A percentile compares a stretch with the other conserved stretches of the same genome.
phyloP scores from a whole-genome alignment of 2,888 invertebrate species.

The Cheiracanthium punctorium region DNA sequence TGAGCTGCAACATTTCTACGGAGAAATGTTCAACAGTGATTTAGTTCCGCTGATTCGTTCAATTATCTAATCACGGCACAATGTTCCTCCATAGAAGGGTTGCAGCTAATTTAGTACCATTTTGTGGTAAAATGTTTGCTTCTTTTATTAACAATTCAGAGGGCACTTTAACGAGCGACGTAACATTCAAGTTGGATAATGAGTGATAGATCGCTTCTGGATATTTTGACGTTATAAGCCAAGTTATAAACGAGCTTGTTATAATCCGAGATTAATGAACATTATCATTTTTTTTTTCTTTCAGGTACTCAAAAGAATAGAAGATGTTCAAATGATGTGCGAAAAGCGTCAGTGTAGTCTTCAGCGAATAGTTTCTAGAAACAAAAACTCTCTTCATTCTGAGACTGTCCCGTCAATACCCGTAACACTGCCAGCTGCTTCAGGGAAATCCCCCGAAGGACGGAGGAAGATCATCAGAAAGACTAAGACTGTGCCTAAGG shows the following conservation, averaged over 20 bases:
- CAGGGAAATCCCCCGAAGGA: constrained; percentile 73
- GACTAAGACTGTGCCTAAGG: constrained; percentile 72
- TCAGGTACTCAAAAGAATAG: constrained; percentile 92
- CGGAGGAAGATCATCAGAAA: constrained; percentile 70
- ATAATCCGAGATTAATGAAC: not conserved
- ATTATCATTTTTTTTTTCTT: constrained; percentile 9
- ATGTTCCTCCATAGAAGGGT: no score
- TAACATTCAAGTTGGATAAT: no score
- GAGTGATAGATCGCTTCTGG: no score
- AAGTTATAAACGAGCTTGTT: not conserved
- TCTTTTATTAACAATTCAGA: no score
- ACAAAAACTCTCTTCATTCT: constrained; percentile 82
- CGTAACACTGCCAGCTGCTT: constrained; percentile 31
- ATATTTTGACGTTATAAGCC: no score
- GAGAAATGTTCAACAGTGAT: no score
- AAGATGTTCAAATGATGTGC: constrained; percentile 95
- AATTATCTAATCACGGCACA: no score
- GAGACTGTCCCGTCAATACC: constrained; percentile 78
- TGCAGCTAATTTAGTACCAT: no score
- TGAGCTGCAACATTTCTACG: no score
- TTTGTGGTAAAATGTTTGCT: no score
- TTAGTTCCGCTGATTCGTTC: no score
- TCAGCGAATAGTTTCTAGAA: constrained; percentile 73
- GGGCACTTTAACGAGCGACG: no score
- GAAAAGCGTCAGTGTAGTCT: constrained; percentile 82